Base-by-base conservation (phyloP, 2,888 invertebrate genomes). In the Eubasilissa splendida region DNA sequence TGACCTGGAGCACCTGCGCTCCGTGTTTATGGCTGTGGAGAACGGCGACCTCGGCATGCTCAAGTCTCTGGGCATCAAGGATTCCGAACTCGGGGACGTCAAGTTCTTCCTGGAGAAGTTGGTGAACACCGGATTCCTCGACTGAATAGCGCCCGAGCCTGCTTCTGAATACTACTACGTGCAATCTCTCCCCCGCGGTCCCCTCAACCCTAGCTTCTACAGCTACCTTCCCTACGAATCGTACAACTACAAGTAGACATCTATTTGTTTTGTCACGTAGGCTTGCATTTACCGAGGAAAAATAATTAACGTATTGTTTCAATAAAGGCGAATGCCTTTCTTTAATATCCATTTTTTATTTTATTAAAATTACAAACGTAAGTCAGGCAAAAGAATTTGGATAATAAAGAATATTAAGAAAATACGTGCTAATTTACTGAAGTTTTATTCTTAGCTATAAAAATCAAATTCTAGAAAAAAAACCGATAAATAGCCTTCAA, bases 51-150 rank as follows among this genome's bases (percentile, higher is more conserved):
- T 97, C 83, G 97, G 97, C 82, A 96, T 97, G 95, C 91, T 98
- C 82, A 97, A 97, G 87, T 96, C 97, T 11, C 92, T 98, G 83
- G 97, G 97, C 85, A 97, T 98, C 89, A 97, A 97, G 89, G 97
- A 98, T 88, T 97, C 97, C 0, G 97, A 97, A 87, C 92, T 98
- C 84, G 97, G 97, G 22, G 97, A 98, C 87, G 97, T 98, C 79
- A 97, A 97, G 88, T 97, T 97, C 91, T 98, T 98, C 92, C 92
- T 98, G 86, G 97, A 97, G 91, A 97, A 97, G 89, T 92, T 98
- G 86, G 97, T 97, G 82, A 97, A 97, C 89, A 98, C 97, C 85
- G 97, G 97, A 85, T 98, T 98, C 91, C 94, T 98, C 89, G 97
- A 97, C 92, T 97, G 95, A 95, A 92, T 92, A 91, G 92, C 91